Percentiles rank a stretch among this genome's conserved stretches.
These are phyloP conservation scores for Sebastes trivittatus DNA, from an alignment of 2,797 vertebrate genomes.

Conservation along the genomic window DNA sequence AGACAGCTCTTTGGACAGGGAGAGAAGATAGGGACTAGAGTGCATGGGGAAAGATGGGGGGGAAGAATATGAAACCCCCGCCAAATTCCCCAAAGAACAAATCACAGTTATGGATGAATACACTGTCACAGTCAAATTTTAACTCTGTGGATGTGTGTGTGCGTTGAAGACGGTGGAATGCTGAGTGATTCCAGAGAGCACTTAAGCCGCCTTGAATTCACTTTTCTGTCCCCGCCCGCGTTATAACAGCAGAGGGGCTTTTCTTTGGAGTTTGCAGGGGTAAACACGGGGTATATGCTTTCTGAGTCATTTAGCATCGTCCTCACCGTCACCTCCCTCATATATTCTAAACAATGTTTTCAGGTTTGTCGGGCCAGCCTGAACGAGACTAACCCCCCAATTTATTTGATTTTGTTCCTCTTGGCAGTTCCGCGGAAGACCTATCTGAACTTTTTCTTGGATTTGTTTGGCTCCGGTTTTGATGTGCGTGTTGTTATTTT, in stretches of 20 bases:
- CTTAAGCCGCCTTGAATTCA: slow-evolving; percentile 77
- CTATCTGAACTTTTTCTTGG: slow-evolving; percentile 73
- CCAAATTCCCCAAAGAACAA: slow-evolving; percentile 79
- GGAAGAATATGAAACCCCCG: slow-evolving; percentile 48
- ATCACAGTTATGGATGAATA: slow-evolving; percentile 81
- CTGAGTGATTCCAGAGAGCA: slow-evolving; percentile 81
- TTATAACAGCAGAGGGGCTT: slow-evolving; percentile 67
- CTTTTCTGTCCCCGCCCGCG: slow-evolving; percentile 65
- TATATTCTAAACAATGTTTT: slow-evolving; percentile 70
- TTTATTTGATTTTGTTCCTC: slow-evolving; percentile 80
- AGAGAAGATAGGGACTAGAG: slow-evolving; percentile 26
- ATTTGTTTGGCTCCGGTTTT: slow-evolving; percentile 73
- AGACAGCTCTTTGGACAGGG: slow-evolving; percentile 61
- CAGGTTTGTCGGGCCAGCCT: slow-evolving; percentile 73
- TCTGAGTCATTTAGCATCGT: slow-evolving; percentile 72
- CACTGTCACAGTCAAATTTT: slow-evolving; percentile 75
- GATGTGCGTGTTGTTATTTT: slow-evolving; percentile 70
- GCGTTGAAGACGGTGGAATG: slow-evolving; percentile 58
- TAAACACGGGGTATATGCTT: slow-evolving; percentile 75
- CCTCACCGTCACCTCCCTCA: slow-evolving; percentile 61
- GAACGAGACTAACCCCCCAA: slow-evolving; percentile 70
- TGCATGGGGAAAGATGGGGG: slow-evolving; percentile 20
- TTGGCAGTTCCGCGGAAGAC: slow-evolving; percentile 71
- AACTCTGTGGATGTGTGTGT: slow-evolving; percentile 40
- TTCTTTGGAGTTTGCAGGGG: slow-evolving; percentile 64